Evolutionary conservation across 2,113 vertebrate genomes (phyloP).

Genomic region (Ranitomeya imitator): DNA sequence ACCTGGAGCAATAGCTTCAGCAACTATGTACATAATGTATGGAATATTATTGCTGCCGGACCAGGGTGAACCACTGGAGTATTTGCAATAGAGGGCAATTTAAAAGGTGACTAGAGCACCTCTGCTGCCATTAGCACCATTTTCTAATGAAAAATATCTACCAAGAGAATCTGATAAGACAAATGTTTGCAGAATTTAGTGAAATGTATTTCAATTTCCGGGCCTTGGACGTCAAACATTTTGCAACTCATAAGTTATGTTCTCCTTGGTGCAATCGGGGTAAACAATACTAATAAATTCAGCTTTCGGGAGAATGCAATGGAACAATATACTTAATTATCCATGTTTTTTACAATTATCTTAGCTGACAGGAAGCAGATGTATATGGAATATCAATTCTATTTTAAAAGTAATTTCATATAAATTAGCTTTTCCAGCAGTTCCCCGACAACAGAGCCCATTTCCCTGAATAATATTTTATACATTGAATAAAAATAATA

Average conservation of each 20-base stretch:
- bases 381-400: slow-evolving; percentile 43
- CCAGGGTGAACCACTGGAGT: too few species aligned
- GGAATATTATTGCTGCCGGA: too few species aligned
- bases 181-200: slow-evolving; percentile 42
- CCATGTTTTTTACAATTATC: slow-evolving; percentile 55
- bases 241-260: slow-evolving; percentile 42
- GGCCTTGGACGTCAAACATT: slow-evolving; percentile 31
- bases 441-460: neutral
- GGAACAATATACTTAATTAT: slow-evolving; percentile 57
- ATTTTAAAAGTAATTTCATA: slow-evolving; percentile 35
- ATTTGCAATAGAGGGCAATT: too few species aligned
- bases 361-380: slow-evolving; percentile 45
- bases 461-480: slow-evolving; percentile 45
- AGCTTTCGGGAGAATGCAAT: slow-evolving; percentile 39
- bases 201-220: slow-evolving; percentile 45
- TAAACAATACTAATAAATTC: slow-evolving; percentile 53
- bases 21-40: too few species aligned
- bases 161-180: slow-evolving; percentile 26
- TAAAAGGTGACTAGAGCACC: too few species aligned
- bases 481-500: slow-evolving; percentile 26
- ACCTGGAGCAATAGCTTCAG: too few species aligned
- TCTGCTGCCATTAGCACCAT: neutral
- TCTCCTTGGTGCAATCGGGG: slow-evolving; percentile 7
- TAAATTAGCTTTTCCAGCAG: slow-evolving; percentile 11
- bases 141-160: slow-evolving; percentile 5